A percentile compares a stretch with the other conserved stretches of the same genome.
Conservation (phyloP, 2,113 vertebrate genomes). For the Megaptera novaeangliae region DNA sequence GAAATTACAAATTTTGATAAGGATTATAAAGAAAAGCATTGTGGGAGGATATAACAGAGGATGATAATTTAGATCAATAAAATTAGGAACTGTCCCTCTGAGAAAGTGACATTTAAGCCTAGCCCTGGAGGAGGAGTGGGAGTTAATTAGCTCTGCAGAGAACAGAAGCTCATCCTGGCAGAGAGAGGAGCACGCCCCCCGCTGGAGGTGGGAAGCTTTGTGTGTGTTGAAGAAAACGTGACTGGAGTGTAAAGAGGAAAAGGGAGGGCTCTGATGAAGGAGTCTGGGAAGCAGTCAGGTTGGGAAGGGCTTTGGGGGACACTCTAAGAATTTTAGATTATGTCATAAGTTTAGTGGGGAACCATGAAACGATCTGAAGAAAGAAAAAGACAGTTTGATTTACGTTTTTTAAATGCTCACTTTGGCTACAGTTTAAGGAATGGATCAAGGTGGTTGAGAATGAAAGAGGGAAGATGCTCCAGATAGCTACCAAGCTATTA, state of each 20-base stretch:
- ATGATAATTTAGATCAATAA: neutral
- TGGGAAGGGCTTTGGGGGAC: neutral
- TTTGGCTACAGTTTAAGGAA: neutral
- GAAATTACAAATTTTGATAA: neutral
- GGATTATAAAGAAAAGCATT: neutral
- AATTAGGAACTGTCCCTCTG: neutral
- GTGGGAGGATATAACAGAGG: neutral
- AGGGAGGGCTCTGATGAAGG: neutral
- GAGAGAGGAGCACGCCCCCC: accelerated
- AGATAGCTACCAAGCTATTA: neutral
- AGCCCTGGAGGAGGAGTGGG: neutral
- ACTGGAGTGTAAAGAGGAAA: neutral
- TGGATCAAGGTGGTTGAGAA: neutral
- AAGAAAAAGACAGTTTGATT: neutral
- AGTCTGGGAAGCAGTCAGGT: neutral
- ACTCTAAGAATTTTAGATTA: neutral
- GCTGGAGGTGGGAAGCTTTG: too few species aligned
- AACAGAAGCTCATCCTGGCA: neutral
- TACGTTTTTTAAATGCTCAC: neutral
- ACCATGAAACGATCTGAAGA: neutral
- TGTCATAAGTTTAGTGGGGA: neutral
- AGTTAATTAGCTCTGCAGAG: neutral
- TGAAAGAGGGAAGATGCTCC: neutral
- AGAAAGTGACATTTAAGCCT: neutral
- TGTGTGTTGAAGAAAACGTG: accelerated